Evolutionary conservation across 2,888 invertebrate species (phyloP).

Genomic region (Stenolophus ochropezus): DNA sequence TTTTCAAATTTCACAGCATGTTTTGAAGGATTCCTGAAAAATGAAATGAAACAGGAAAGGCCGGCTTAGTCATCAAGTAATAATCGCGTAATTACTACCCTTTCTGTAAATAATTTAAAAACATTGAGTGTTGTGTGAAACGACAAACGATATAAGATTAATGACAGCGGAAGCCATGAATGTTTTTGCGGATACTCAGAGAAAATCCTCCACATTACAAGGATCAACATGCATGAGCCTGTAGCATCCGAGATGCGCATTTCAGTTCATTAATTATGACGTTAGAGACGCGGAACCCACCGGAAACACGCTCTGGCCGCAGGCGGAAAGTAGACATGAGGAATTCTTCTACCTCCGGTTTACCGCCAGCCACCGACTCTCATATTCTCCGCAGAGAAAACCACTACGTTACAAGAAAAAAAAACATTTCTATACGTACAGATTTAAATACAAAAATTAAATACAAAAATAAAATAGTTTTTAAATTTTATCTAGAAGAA

Average conservation of each 20-base stretch:
- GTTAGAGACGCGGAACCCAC: constrained; percentile 35
- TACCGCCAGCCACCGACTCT: no score
- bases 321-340: constrained; percentile 52
- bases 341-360: constrained; percentile 47
- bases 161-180: constrained; percentile 10
- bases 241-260: constrained; percentile 38
- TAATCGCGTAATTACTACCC: background rate
- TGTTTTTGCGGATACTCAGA: constrained; percentile 14
- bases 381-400: no score
- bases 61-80: constrained; percentile 17
- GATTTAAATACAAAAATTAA: no score
- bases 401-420: no score
- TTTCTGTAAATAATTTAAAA: constrained; percentile 18
- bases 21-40: no score
- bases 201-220: constrained; percentile 26
- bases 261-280: constrained; percentile 51
- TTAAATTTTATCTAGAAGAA: no score
- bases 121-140: background rate
- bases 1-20: no score
- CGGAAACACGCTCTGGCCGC: constrained; percentile 45
- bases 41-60: constrained; percentile 10
- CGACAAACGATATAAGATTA: constrained; percentile 28
- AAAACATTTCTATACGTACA: no score
- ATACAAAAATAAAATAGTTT: no score
- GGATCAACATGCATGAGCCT: constrained; percentile 20